Evolutionary conservation across 2,113 vertebrate species (phyloP), one percentile per base, ranked within the genome.

Genomic region (Anolis sagrei): DNA sequence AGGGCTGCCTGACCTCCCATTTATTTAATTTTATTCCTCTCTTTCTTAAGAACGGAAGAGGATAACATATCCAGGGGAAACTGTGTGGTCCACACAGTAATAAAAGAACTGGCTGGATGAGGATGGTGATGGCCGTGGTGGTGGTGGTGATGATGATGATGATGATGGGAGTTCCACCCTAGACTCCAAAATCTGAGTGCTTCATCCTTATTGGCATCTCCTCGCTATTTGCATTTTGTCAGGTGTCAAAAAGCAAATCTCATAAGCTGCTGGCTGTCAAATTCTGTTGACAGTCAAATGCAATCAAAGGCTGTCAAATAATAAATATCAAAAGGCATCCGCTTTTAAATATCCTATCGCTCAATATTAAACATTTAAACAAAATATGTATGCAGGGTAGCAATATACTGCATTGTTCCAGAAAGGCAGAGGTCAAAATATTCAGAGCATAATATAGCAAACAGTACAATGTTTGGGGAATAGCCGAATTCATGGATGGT

Each of bases 1-100:
- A 84, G 86, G 90, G 91, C 69, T 85, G 78, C 84, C 84, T 77
- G 77, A 82, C 51, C 85, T 77, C 58, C 87, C 89, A 91, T 44
- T 49, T 25, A 54, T 54, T 34, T 27, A 14, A 54, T 82, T 54
- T 5, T 13, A 5, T 10, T 29, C 36, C 51, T 73, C 49, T 49
- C 18, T 32, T 25, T 5, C 19, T 34, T 3, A 69, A 62, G 64
- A 23, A 23, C 39, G 5, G 21, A 49, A 81, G 16, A 14, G 8
- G 44, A 18, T 66, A 49, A 49, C 25, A 18, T 34, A 39, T 23
- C 62, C 29, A 16, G 78, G 9, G 13, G 39, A 7, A 23, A 2
- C 9, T 14, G 6, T 79, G 32, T 25, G 54, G 14, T 18, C 18
- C 54, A 58, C 13, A 58, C 23, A 23, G 18, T 9, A 66, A 21